These are phyloP conservation scores for Autographa gamma DNA, from an alignment of 2,888 invertebrate genomes.

Conservation along the genomic window DNA sequence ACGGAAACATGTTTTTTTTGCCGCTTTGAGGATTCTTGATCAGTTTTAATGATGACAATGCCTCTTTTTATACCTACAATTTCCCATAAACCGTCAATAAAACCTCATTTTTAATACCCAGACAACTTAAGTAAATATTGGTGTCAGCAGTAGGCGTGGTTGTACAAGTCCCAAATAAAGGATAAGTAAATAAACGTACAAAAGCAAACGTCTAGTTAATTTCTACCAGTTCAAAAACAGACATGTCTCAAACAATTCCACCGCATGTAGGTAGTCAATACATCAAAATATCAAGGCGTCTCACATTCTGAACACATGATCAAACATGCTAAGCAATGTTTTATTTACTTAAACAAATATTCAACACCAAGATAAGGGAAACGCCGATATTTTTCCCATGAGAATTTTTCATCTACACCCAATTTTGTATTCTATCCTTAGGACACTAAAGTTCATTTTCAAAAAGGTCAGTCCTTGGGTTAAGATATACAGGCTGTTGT, in stretches of 20 bases:
- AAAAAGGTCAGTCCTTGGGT: not conserved
- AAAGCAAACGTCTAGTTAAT: not conserved
- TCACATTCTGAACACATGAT: conserved; percentile 50
- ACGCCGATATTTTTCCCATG: conserved; percentile 48
- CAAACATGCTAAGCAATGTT: conserved; percentile 53
- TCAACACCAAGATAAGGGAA: conserved; percentile 55
- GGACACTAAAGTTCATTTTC: not conserved
- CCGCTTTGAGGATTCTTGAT: too few relatives aligned
- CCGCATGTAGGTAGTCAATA: conserved; percentile 28
- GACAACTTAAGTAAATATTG: too few relatives aligned
- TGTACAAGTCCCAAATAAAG: not conserved
- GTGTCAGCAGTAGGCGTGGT: not conserved
- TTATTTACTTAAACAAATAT: conserved; percentile 58
- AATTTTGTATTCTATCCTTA: not conserved
- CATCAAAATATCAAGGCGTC: conserved; percentile 36
- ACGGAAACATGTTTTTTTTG: not conserved
- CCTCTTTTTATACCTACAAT: too few relatives aligned
- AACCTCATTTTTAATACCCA: too few relatives aligned
- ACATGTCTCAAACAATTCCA: conserved; percentile 19
- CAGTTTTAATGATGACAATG: too few relatives aligned
- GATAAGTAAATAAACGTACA: not conserved
- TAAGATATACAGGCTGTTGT: not conserved
- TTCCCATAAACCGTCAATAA: too few relatives aligned
- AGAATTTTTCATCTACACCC: conserved; percentile 6
- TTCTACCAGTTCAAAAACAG: not conserved